Evolutionary conservation across 2,888 invertebrate genomes (phyloP), one percentile per base, ranked within the genome.

Genomic region (Melitaea athalia): DNA sequence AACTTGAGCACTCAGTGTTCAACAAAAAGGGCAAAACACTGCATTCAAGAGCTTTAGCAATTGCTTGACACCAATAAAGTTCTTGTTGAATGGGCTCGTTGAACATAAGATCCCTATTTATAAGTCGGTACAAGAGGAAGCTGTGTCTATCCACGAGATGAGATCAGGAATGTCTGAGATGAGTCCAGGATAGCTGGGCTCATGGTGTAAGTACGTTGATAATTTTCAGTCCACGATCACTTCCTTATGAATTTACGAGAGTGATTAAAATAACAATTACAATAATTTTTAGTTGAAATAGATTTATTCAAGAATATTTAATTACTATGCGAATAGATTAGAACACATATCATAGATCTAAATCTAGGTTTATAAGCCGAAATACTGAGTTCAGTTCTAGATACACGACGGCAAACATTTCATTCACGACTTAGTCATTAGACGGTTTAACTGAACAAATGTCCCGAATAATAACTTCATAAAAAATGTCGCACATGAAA

Each of bases 121-220:
- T 49, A 49, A 49, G 47, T 49, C 47, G n/a, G n/a, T 49, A n/a
- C n/a, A 49, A 49, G n/a, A 49, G 47, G 47, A 49, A 49, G n/a
- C 14, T 49, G 47, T 14, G 14, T n/a, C n/a, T 5, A n/a, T n/a
- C 5, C n/a, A 4, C 5, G n/a, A 49, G n/a, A 49, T 49, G n/a
- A 3, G 38, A 38, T 8, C 38, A 38, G 38, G n/a, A 49, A 49
- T 49, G 17, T 52, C 52, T 52, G 17, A 52, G 14, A 52, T 52
- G 17, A 24, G 24, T 17, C 52, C 24, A 17, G 52, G 52, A 52
- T 12, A 10, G 49, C 15, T n/a, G 49, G 10, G 17, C 24, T 52
- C 24, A 10, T 3, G 17, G 10, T 1, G 15, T 10, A 24, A 52
- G 14, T 49, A 49, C n/a, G 47, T 49, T n/a, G 47, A 49, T 49